Evolutionary conservation across 2,113 vertebrate genomes (phyloP).

Genomic region (Pygoscelis antarcticus): DNA sequence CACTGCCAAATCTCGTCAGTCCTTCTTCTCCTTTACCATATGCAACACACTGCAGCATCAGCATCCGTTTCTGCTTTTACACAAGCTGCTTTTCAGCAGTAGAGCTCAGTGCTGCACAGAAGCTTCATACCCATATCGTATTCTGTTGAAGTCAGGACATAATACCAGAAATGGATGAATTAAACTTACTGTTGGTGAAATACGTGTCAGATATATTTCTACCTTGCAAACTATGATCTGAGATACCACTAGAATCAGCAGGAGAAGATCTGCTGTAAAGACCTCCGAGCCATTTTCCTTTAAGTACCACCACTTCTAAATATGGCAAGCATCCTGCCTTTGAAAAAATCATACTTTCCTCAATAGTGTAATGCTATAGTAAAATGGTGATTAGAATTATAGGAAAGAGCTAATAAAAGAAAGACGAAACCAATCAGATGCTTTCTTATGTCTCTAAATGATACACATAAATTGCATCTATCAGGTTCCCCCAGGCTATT

Average conservation of each 20-base stretch:
- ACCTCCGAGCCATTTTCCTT: background rate
- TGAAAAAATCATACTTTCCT: background rate
- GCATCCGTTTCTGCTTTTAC: background rate
- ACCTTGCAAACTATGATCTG: background rate
- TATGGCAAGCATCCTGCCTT: background rate
- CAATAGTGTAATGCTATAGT: background rate
- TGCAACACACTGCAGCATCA: background rate
- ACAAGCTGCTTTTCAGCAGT: background rate
- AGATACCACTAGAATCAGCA: background rate
- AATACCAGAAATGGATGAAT: background rate
- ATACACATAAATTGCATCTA: background rate
- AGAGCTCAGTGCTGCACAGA: background rate
- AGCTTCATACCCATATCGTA: background rate
- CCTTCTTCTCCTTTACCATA: background rate
- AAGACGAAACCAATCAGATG: conserved; percentile 10
- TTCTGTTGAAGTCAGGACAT: background rate
- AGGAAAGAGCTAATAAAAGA: conserved; percentile 20
- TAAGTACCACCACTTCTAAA: background rate
- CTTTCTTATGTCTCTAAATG: conserved; percentile 19
- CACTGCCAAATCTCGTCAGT: background rate
- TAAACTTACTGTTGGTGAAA: background rate
- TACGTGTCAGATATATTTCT: background rate
- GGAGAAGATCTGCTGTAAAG: background rate
- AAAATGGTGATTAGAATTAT: conserved; percentile 2
- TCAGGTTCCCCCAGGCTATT: conserved; percentile 23